Conservation (phyloP, 1,140 invertebrate species). For the Micrasema minimum region DNA sequence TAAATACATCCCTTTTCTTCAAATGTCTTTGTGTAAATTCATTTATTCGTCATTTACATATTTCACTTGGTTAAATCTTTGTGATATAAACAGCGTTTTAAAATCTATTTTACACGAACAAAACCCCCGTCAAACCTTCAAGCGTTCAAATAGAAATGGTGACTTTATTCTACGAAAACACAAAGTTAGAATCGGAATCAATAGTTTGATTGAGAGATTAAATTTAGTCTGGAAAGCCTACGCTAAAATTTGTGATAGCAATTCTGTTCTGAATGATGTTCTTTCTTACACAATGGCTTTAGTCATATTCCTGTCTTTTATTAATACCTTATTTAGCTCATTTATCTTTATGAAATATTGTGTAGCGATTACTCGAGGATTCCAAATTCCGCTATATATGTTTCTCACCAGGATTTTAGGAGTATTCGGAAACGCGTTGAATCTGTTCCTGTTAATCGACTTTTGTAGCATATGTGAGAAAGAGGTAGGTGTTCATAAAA, state of each 20-base stretch:
- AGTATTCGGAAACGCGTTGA: too few species aligned
- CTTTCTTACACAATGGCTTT: neutral
- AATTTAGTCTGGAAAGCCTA: neutral
- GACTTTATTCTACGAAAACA: neutral
- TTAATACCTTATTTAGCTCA: neutral
- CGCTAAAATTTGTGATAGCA: constrained; percentile 8
- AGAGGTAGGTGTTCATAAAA: too few species aligned
- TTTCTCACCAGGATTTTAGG: too few species aligned
- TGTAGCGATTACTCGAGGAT: too few species aligned
- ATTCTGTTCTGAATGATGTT: neutral
- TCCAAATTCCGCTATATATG: too few species aligned
- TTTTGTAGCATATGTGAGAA: too few species aligned
- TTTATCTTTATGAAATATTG: neutral
- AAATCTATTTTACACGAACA: neutral
- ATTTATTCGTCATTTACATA: neutral
- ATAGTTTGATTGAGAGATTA: neutral
- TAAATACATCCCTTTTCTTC: neutral
- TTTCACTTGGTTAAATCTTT: neutral
- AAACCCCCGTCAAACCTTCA: too few species aligned
- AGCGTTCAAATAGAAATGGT: too few species aligned
- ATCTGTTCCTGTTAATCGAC: too few species aligned
- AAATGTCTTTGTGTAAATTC: neutral
- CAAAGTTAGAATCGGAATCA: neutral
- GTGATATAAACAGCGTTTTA: neutral
- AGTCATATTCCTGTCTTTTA: neutral